phyloP scores from a whole-genome alignment of 2,888 invertebrate species.

The Mimumesa dahlbomi region DNA sequence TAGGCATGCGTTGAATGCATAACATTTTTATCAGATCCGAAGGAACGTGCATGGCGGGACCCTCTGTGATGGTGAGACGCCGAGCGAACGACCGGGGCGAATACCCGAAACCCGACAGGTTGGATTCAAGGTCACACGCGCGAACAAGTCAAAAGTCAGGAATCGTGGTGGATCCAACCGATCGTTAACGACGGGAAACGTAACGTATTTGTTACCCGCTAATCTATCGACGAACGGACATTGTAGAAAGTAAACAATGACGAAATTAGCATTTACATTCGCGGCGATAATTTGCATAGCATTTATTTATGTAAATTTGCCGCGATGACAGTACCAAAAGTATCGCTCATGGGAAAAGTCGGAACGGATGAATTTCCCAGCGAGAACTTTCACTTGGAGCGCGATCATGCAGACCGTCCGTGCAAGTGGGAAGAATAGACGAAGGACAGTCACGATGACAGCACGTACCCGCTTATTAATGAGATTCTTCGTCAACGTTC shows the following conservation, averaged over 20 bases:
- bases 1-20: slow-evolving; percentile 65
- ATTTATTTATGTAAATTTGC: too few relatives aligned
- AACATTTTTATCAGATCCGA: slow-evolving; percentile 69
- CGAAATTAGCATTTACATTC: too few relatives aligned
- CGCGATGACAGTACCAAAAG: not conserved
- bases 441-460: not conserved
- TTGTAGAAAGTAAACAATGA: too few relatives aligned
- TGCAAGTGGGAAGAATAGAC: not conserved
- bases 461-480: slow-evolving; percentile 47
- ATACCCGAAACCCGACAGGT: slow-evolving; percentile 41
- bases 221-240: too few relatives aligned
- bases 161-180: too few relatives aligned
- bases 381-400: not conserved
- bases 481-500: slow-evolving; percentile 46
- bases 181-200: too few relatives aligned
- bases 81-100: slow-evolving; percentile 31
- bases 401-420: too few relatives aligned
- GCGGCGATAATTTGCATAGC: too few relatives aligned
- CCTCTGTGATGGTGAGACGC: slow-evolving; percentile 9
- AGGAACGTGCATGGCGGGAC: slow-evolving; percentile 40
- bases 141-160: too few relatives aligned
- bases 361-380: not conserved
- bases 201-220: too few relatives aligned
- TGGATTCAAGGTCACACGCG: slow-evolving; percentile 39
- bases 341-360: not conserved